These are phyloP conservation scores for Neodontobutis hainanensis DNA, from an alignment of 2,113 vertebrate species.

Conservation along the genomic window DNA sequence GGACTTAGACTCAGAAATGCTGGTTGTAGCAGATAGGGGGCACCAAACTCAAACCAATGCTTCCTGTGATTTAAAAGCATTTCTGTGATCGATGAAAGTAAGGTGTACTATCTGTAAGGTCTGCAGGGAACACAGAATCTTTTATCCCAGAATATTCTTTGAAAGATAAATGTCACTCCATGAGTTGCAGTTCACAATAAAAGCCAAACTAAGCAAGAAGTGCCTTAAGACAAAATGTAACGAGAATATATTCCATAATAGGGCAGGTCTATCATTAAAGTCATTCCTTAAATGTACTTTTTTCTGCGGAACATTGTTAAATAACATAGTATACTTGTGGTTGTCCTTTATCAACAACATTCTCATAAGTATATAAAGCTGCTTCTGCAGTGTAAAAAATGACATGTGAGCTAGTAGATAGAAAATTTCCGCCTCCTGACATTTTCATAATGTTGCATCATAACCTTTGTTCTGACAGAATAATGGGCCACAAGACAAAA, in stretches of 20 bases:
- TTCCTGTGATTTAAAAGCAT: constrained; percentile 38
- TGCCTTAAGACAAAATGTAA: constrained; percentile 9
- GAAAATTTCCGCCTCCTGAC: background rate
- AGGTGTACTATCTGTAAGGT: constrained; percentile 25
- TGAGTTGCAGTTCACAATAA: constrained; percentile 36
- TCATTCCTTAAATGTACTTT: background rate
- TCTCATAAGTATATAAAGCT: background rate
- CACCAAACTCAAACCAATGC: constrained; percentile 41
- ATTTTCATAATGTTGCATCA: constrained; percentile 8
- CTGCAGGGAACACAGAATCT: constrained; percentile 47
- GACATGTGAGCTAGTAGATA: background rate
- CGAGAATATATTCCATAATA: constrained; percentile 29
- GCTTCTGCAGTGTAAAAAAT: background rate
- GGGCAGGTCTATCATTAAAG: background rate
- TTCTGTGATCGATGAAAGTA: constrained; percentile 42
- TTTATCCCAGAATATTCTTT: constrained; percentile 34
- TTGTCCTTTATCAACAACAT: background rate
- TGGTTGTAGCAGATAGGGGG: constrained; percentile 53
- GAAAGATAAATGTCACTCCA: constrained; percentile 48
- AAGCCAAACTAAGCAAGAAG: constrained; percentile 29
- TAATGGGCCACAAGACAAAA: constrained; percentile 6
- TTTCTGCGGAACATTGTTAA: constrained; percentile 15
- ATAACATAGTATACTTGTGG: constrained; percentile 2
- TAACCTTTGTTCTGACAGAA: background rate
- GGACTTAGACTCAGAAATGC: constrained; percentile 11